These are phyloP conservation scores for Telmatherina bonti DNA, from an alignment of 2,797 vertebrate species.

Conservation along the genomic window DNA sequence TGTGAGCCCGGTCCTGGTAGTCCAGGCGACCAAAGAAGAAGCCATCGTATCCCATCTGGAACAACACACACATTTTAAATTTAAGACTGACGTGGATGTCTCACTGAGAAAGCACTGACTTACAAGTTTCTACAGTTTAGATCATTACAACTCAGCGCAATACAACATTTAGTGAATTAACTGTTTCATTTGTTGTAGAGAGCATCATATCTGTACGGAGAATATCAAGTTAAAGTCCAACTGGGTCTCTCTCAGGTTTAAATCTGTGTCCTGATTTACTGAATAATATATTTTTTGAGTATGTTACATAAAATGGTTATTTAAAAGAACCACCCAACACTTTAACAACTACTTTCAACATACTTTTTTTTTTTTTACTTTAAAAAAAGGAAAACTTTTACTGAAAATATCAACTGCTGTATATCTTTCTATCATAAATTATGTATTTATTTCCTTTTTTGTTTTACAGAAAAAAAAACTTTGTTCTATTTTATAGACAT, in stretches of 20 bases:
- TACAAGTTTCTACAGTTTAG: neutral
- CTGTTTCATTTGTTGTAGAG: neutral
- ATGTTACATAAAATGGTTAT: too few relatives aligned
- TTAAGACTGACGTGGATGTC: neutral
- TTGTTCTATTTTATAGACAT: too few relatives aligned
- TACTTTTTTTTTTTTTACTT: too few relatives aligned
- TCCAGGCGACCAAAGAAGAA: constrained; percentile 93
- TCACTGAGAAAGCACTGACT: neutral
- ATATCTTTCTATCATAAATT: too few relatives aligned
- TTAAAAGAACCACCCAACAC: too few relatives aligned
- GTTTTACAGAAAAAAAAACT: too few relatives aligned
- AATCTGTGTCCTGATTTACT: neutral
- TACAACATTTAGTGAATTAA: neutral
- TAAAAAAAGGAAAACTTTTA: too few relatives aligned
- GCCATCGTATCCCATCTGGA: constrained; percentile 93
- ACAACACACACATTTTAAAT: neutral
- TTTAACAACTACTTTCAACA: too few relatives aligned
- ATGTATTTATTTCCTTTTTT: too few relatives aligned
- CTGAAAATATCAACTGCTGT: too few relatives aligned
- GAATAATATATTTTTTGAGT: neutral
- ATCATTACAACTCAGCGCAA: neutral
- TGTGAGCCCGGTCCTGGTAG: constrained; percentile 87
- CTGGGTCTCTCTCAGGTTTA: neutral
- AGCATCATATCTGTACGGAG: neutral
- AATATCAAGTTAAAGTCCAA: neutral